A percentile compares a stretch with the other conserved stretches of the same genome.
Conservation (phyloP, 2,113 vertebrate genomes). For the Rostratula benghalensis region DNA sequence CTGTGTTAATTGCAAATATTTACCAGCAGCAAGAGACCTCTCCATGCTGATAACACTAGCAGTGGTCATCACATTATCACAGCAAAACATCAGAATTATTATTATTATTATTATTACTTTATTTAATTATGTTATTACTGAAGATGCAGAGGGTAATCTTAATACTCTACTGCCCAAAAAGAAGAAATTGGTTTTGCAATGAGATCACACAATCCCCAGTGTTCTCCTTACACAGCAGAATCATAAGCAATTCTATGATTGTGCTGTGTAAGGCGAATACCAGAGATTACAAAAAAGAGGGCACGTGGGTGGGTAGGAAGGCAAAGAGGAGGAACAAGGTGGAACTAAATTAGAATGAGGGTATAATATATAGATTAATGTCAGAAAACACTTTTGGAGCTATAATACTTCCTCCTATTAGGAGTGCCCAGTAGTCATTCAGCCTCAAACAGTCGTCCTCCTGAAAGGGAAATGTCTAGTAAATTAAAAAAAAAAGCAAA, state of each 20-base stretch:
- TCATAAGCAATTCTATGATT: background rate
- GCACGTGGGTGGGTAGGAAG: background rate
- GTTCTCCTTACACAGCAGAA: no score
- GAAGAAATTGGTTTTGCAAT: background rate
- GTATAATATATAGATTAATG: background rate
- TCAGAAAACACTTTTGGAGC: background rate
- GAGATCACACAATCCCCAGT: background rate
- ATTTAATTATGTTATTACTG: constrained; percentile 26
- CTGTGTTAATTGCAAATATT: background rate
- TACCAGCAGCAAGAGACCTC: background rate
- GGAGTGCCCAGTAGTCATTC: background rate
- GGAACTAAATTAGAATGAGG: background rate
- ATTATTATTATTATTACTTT: background rate
- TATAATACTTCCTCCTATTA: background rate
- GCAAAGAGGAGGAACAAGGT: background rate
- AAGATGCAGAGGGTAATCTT: background rate
- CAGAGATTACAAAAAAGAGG: background rate
- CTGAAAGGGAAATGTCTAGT: background rate
- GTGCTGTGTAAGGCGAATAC: background rate
- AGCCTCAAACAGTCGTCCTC: background rate
- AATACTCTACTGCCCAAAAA: background rate
- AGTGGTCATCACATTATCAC: background rate
- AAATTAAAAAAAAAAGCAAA: background rate
- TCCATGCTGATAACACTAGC: background rate
- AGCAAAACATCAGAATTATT: background rate